Percentiles rank a stretch among this genome's conserved stretches.
These are phyloP conservation scores for Leptocoma aspasia DNA, from an alignment of 2,113 vertebrate genomes.

Conservation along the genomic window DNA sequence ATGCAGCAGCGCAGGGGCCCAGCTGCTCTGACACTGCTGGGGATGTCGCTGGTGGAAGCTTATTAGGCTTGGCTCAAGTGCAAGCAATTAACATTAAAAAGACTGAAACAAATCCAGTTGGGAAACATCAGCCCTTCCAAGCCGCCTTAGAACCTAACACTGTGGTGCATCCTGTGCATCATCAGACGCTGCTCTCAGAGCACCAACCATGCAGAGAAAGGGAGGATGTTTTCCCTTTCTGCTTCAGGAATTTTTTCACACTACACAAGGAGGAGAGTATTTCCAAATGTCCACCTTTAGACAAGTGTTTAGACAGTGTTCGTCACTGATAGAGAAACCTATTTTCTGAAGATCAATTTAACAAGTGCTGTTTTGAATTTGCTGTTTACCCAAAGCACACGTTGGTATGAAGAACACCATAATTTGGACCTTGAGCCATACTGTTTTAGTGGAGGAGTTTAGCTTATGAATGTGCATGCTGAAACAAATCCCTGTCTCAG, in stretches of 20 bases:
- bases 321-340: background rate
- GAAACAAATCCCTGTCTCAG: background rate
- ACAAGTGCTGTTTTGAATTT: background rate
- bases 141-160: background rate
- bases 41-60: background rate
- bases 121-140: background rate
- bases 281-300: background rate
- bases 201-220: fast-evolving
- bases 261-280: background rate
- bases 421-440: background rate
- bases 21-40: background rate
- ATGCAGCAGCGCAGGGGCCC: background rate
- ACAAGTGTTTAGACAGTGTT: background rate
- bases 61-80: background rate
- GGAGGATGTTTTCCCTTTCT: background rate
- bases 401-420: background rate
- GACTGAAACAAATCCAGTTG: background rate
- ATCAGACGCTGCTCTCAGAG: background rate
- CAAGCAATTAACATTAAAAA: background rate
- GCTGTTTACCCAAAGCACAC: background rate
- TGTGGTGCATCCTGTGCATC: background rate
- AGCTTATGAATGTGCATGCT: background rate
- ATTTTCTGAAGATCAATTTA: background rate
- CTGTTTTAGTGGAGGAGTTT: background rate
- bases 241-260: background rate